Conservation (phyloP, 2,797 vertebrate species). For the Carapus acus region DNA sequence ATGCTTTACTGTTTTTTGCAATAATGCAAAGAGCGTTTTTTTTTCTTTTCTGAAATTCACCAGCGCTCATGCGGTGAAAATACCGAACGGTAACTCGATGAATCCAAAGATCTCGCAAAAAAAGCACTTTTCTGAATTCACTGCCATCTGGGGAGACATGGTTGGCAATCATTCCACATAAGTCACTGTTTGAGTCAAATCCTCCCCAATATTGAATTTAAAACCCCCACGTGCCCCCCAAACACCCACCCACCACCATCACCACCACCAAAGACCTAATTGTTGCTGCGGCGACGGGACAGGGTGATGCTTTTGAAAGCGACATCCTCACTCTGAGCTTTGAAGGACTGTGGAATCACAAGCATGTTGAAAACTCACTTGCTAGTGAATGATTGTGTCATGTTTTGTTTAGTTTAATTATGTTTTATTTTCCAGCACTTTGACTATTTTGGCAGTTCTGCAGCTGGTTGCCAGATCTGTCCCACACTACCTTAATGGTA, state of each 20-base stretch:
- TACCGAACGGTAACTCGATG: constrained; percentile 3
- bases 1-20: too few species aligned
- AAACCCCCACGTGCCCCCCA: too few species aligned
- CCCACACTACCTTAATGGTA: constrained; percentile 64
- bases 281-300: too few species aligned
- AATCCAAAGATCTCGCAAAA: constrained; percentile 57
- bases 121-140: constrained; percentile 57
- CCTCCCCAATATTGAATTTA: not conserved
- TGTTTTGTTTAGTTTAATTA: constrained; percentile 39
- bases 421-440: constrained; percentile 66
- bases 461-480: constrained; percentile 61
- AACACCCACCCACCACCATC: too few species aligned
- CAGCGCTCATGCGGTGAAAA: too few species aligned
- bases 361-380: constrained; percentile 37
- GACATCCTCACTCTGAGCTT: constrained; percentile 16
- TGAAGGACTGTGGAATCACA: constrained; percentile 45
- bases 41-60: not conserved
- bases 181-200: too few species aligned
- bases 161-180: too few species aligned
- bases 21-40: constrained; percentile 27
- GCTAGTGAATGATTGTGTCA: constrained; percentile 35
- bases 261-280: too few species aligned
- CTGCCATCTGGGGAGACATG: constrained; percentile 31
- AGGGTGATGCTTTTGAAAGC: too few species aligned
- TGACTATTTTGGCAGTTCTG: constrained; percentile 50